Evolutionary conservation across 2,113 vertebrate species (phyloP), one percentile per base, ranked within the genome.

Genomic region (Nothoprocta perdicaria): DNA sequence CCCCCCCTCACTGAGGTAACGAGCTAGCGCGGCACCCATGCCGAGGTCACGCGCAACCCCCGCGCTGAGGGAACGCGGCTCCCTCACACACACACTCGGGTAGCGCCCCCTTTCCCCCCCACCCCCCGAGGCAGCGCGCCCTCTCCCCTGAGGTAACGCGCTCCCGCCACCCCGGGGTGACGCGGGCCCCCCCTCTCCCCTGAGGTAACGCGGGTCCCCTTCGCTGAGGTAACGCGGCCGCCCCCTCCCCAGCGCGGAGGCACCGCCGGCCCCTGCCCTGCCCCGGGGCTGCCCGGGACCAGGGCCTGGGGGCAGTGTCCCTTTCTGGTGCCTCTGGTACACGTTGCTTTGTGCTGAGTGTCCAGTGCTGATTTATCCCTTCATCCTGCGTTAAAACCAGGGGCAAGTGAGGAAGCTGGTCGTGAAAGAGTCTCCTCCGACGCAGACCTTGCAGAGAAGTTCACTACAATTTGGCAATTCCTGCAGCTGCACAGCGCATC

Each of bases 391-490:
- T 55, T 11, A 22, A 57, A 29, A 15, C 14, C 27, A 29, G 53
- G 27, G 53, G 53, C 27, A 57, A 57, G 27, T 13, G 13, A 31
- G 53, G 53, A 57, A 29, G 53, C 53, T 57, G 53, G 15, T 57
- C 15, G 15, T 57, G 53, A 57, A 17, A 29, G 53, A 31, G 53
- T 10, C 15, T 10, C 53, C 53, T 43, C 53, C 15, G 5, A 57
- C 15, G 16, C 53, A 57, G 53, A 22, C 7, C 27, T 17, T 29
- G 15, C 53, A 31, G 53, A 15, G 14, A 55, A 31, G 31, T 2
- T 16, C 65, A 17, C 22, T 6, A 3, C 38, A 7, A 6, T 14
- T 16, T n/a, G 0, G n/a, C 13, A 21, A 22, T 12, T 11, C 5
- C 46, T 7, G 40, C 48, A 5, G 53, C 18, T 5, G 33, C 43